Conservation (phyloP, 1,140 invertebrate species). For the Drosophila arawakana region DNA sequence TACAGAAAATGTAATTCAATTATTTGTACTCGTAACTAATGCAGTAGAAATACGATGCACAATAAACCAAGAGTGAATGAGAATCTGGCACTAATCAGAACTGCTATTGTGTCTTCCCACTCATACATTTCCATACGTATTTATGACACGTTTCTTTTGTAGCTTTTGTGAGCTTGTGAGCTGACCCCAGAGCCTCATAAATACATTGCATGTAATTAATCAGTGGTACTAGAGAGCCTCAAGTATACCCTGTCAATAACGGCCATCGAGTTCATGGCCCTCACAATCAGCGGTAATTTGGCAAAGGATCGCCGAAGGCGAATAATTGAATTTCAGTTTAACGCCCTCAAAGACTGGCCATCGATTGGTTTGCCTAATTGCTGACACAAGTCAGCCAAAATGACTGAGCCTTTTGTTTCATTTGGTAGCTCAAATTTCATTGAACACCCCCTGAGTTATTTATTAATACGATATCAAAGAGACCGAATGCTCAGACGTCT, state of each 20-base stretch:
- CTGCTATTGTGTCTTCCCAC: constrained; percentile 48
- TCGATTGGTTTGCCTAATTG: constrained; percentile 42
- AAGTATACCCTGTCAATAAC: constrained; percentile 32
- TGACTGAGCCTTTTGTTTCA: constrained; percentile 25
- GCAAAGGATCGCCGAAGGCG: constrained; percentile 29
- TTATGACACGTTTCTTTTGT: constrained; percentile 51
- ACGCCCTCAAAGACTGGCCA: constrained; percentile 1
- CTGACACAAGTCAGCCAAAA: constrained; percentile 13
- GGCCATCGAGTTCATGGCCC: constrained; percentile 37
- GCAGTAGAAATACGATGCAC: constrained; percentile 11
- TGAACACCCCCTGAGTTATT: constrained; percentile 37
- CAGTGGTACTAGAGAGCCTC: constrained; percentile 39
- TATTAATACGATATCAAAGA: constrained; percentile 29
- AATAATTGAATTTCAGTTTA: constrained; percentile 47
- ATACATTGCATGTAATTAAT: constrained; percentile 79
- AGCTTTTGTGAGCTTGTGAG: neutral
- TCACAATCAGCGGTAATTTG: constrained; percentile 53
- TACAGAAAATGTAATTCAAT: constrained; percentile 69
- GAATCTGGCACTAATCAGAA: constrained; percentile 56
- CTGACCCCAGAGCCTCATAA: constrained; percentile 23
- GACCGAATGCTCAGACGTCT: neutral
- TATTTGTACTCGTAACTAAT: constrained; percentile 39
- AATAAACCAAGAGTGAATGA: constrained; percentile 12
- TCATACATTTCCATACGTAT: constrained; percentile 52
- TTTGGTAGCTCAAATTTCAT: constrained; percentile 33